Evolutionary conservation across 2,888 invertebrate species (phyloP).

Genomic region (Anoplius nigerrimus): DNA sequence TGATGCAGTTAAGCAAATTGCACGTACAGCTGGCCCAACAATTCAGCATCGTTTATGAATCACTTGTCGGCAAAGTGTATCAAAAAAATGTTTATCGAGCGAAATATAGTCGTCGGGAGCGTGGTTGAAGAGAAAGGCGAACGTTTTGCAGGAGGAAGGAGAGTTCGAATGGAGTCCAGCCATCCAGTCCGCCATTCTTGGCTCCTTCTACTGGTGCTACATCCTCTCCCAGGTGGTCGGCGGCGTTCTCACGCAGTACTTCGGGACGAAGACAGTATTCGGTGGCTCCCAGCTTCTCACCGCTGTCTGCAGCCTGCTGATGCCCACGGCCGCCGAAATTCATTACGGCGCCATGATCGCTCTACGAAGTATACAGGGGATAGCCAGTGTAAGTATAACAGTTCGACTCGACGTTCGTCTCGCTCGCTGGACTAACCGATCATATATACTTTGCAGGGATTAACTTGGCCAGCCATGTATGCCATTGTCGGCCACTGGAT

Average conservation of each 20-base stretch:
- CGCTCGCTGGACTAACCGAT: too few species aligned
- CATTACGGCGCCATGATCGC: conserved; percentile 80
- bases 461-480: conserved; percentile 87
- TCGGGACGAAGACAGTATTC: conserved; percentile 83
- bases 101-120: too few species aligned
- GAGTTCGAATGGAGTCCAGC: conserved; percentile 81
- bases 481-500: conserved; percentile 85
- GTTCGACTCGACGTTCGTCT: too few species aligned
- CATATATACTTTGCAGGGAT: conserved; percentile 74
- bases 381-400: conserved; percentile 80
- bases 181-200: conserved; percentile 81
- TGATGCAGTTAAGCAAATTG: neutral
- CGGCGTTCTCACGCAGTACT: conserved; percentile 82
- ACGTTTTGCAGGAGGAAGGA: conserved; percentile 65
- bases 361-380: conserved; percentile 81
- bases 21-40: neutral
- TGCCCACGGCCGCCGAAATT: conserved; percentile 80
- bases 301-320: conserved; percentile 81
- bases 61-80: neutral
- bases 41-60: neutral
- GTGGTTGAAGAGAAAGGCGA: too few species aligned
- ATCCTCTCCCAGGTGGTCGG: conserved; percentile 83
- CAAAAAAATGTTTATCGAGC: neutral
- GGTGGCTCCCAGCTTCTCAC: conserved; percentile 83
- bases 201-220: conserved; percentile 86